Conservation (phyloP, 2,888 invertebrate genomes). For the Pseudococcus viburni region DNA sequence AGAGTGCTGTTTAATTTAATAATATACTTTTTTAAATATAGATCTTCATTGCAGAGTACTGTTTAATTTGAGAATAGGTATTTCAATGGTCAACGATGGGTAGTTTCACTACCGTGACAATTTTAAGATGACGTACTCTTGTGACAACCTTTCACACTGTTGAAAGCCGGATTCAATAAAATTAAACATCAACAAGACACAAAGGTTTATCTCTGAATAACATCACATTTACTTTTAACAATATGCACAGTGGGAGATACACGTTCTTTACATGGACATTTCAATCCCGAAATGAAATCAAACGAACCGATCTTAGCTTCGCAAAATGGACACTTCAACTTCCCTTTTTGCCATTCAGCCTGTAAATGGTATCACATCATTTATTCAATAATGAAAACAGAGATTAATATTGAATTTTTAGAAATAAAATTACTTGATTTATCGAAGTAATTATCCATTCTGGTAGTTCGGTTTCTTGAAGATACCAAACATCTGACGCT, state of each 20-base stretch:
- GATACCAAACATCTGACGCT: constrained; percentile 71
- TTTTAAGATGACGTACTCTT: no score
- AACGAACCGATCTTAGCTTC: constrained; percentile 78
- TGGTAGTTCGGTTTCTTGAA: constrained; percentile 76
- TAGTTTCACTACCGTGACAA: no score
- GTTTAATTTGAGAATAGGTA: no score
- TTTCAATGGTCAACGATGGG: no score
- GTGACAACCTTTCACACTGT: no score
- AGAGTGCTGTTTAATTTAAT: no score
- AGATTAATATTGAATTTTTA: neutral
- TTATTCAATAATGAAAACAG: neutral
- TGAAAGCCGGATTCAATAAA: no score
- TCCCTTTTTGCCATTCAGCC: constrained; percentile 78
- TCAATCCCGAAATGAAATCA: constrained; percentile 78
- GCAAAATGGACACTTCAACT: constrained; percentile 78
- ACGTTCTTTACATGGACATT: constrained; percentile 76
- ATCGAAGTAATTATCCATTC: constrained; percentile 75
- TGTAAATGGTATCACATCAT: constrained; percentile 61
- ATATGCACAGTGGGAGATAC: constrained; percentile 77
- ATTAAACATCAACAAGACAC: neutral
- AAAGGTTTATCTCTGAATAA: constrained; percentile 50
- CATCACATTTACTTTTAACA: constrained; percentile 78
- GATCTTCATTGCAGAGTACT: neutral
- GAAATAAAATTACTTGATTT: constrained; percentile 71
- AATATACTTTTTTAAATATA: neutral